Conservation (phyloP, 1,140 invertebrate species). For the Dendroctonus valens region DNA sequence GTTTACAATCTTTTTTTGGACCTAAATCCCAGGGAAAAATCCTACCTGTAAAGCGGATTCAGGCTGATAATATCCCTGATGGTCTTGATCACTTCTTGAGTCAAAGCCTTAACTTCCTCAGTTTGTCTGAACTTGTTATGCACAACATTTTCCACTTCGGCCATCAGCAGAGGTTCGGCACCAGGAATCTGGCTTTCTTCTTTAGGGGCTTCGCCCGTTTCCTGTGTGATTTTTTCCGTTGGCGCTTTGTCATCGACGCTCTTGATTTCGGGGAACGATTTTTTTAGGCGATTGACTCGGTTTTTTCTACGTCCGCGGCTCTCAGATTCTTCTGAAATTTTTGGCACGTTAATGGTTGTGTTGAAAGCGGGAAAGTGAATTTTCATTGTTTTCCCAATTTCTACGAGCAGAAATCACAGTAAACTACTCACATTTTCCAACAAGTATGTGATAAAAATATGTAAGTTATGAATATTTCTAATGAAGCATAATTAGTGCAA, state of each 20-base stretch:
- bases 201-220: constrained; percentile 28
- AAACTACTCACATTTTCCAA: neutral
- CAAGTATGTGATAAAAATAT: neutral
- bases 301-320: constrained; percentile 51
- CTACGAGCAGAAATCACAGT: constrained; percentile 27
- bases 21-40: neutral
- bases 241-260: constrained; percentile 18
- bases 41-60: constrained; percentile 80
- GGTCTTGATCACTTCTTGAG: constrained; percentile 97
- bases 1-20: too few species aligned
- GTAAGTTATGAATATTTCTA: neutral
- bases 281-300: constrained; percentile 42
- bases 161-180: constrained; percentile 72
- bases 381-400: constrained; percentile 52
- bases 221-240: constrained; percentile 24
- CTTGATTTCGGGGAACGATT: constrained; percentile 24
- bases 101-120: constrained; percentile 95
- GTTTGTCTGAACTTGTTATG: constrained; percentile 89
- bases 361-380: constrained; percentile 65
- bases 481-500: neutral
- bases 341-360: constrained; percentile 60
- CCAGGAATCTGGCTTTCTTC: constrained; percentile 13
- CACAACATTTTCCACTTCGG: constrained; percentile 90
- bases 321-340: constrained; percentile 57
- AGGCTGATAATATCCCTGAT: constrained; percentile 95